These are phyloP conservation scores for Auanema freiburgensis DNA, from an alignment of 2,888 invertebrate genomes.

Conservation along the genomic window DNA sequence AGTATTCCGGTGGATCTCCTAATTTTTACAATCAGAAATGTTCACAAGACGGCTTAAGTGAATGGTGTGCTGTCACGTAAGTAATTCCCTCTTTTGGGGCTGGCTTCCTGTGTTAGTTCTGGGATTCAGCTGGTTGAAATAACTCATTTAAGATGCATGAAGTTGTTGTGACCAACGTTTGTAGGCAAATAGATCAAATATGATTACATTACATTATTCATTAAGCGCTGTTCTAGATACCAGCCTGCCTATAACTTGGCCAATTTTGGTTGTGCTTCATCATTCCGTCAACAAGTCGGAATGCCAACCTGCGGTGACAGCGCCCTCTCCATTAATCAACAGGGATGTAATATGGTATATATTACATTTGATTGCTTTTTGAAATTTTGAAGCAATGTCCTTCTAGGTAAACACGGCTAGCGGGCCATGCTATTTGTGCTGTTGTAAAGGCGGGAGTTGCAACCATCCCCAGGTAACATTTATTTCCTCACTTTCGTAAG, in stretches of 20 bases:
- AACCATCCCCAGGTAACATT: conserved; percentile 10
- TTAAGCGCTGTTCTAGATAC: conserved; percentile 7
- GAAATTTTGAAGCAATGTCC: too few species aligned
- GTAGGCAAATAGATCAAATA: not conserved
- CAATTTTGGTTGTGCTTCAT: conserved; percentile 17
- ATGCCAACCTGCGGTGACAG: conserved; percentile 9
- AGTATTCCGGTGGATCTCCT: not conserved
- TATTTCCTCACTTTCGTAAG: too few species aligned
- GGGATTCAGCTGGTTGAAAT: too few species aligned
- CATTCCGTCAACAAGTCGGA: conserved; percentile 8
- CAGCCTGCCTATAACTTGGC: conserved; percentile 9
- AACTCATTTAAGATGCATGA: too few species aligned
- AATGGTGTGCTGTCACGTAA: conserved; percentile 20
- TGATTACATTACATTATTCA: not conserved
- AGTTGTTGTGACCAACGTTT: not conserved
- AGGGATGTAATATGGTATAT: conserved; percentile 16
- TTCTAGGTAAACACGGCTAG: conserved; percentile 1
- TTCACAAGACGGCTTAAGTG: conserved; percentile 1
- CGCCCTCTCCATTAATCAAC: conserved; percentile 11
- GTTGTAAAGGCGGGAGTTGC: conserved; percentile 12
- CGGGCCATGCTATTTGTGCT: conserved; percentile 11
- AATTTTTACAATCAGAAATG: conserved; percentile 11
- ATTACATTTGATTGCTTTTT: too few species aligned
- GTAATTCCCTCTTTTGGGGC: conserved; percentile 5
- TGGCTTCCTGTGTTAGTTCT: not conserved